phyloP scores from a whole-genome alignment of 2,797 vertebrate genomes.

The Pitangus sulphuratus region DNA sequence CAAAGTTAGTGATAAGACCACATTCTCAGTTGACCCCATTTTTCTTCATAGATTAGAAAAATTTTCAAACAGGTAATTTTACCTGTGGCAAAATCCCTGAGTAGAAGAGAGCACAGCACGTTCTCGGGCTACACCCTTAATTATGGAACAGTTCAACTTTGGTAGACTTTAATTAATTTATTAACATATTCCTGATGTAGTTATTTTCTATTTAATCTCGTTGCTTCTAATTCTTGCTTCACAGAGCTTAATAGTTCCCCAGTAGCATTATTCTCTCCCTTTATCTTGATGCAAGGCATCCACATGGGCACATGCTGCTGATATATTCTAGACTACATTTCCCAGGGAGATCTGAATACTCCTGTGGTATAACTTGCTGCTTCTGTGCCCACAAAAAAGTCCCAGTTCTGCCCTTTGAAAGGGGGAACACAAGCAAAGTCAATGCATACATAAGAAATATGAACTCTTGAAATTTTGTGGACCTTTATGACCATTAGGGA shows the following conservation, averaged over 20 bases:
- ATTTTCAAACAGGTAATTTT: not conserved
- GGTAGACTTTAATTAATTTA: conserved; percentile 69
- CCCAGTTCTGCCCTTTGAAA: not conserved
- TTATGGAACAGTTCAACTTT: conserved; percentile 56
- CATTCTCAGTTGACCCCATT: not conserved
- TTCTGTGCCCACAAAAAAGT: not conserved
- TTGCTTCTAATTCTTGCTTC: conserved; percentile 64
- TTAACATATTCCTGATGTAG: conserved; percentile 59
- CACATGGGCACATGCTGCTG: not conserved
- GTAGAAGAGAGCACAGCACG: not conserved
- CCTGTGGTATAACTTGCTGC: not conserved
- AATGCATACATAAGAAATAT: not conserved
- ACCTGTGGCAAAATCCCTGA: not conserved
- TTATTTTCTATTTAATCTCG: conserved; percentile 67
- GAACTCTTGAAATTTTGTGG: not conserved
- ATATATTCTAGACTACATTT: not conserved
- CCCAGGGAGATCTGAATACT: not conserved
- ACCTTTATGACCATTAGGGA: not conserved
- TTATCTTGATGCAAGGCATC: not conserved
- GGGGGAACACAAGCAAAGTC: not conserved
- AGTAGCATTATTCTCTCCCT: conserved; percentile 19
- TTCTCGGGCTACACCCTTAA: conserved; percentile 18
- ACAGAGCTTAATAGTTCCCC: conserved; percentile 50
- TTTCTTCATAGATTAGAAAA: not conserved
- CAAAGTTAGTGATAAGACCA: not conserved